Evolutionary conservation across 2,113 vertebrate species (phyloP).

Genomic region (pig (Sus scrofa)): DNA sequence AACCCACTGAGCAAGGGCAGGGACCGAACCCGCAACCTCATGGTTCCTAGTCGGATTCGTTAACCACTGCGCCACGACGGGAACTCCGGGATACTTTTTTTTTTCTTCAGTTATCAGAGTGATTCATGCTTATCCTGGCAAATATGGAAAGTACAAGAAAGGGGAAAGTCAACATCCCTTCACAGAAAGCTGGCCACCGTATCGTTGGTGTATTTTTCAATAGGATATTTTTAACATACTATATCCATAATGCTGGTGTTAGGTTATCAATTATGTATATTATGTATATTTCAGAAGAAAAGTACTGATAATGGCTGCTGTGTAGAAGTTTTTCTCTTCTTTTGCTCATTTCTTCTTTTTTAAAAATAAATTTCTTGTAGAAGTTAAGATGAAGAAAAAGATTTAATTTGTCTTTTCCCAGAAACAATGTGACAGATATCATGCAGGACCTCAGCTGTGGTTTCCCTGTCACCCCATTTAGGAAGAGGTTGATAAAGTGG

Average conservation of each 20-base stretch:
- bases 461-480: conserved; percentile 50
- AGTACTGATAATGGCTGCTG: not conserved
- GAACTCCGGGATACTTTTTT: not conserved
- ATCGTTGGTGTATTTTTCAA: not conserved
- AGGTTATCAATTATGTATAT: conserved; percentile 12
- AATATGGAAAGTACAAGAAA: conserved; percentile 61
- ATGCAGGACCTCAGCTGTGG: conserved; percentile 78
- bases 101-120: not conserved
- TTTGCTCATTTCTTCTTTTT: not conserved
- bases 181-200: not conserved
- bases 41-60: too few species aligned
- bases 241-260: not conserved
- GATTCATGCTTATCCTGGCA: not conserved
- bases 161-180: not conserved
- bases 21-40: too few species aligned
- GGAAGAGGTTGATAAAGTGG: conserved; percentile 29
- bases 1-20: too few species aligned
- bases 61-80: too few species aligned
- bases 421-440: conserved; percentile 32
- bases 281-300: conserved; percentile 18
- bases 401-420: conserved; percentile 49
- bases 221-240: not conserved
- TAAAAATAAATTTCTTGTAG: not conserved
- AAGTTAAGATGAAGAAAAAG: conserved; percentile 66
- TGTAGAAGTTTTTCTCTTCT: not conserved